Base-by-base conservation (phyloP, 2,113 vertebrate genomes). In the Gila orcuttii region DNA sequence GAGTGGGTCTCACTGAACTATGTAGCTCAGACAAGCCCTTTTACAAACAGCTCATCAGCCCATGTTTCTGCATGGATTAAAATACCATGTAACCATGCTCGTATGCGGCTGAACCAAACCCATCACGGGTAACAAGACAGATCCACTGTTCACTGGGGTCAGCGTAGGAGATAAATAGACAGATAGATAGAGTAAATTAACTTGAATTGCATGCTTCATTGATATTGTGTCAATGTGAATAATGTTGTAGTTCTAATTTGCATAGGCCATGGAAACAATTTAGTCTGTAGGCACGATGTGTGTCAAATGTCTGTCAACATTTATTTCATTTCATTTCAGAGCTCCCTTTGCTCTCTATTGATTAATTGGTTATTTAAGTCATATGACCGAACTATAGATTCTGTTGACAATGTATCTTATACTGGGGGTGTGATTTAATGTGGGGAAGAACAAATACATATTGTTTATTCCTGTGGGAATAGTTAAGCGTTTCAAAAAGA, bases 61-160 rank as follows among this genome's bases (percentile, higher is more conserved):
- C 76, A 85, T 79, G 74, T 78, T 74, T 50, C 85, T 68, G 68
- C 66, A 52, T 69, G 84, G 88, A 90, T 91, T 91, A 91, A 91
- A 89, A 89, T 89, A 86, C 88, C 90, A 77, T 33, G 39, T 57
- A 79, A 64, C 71, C 83, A 90, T 79, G 86, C 82, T 79, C 79
- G 81, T 86, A 50, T 90, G 87, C 69, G 9, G 39, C 83, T 60
- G 15, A 39, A 85, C 88, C 83, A 85, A 88, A 73, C 75, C 62
- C 50, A 59, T 45, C 33, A 33, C 33, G 73, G 55, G 80, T 73
- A 80, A 47, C 23, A 75, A 85, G 84, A 85, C 66, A 57, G 42
- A 78, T 76, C 79, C 11, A 47, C 76, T 28, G 50, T 55, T 33
- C 66, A 59, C 28, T 3, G 74, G 0, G 17, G 36, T 69, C 59